phyloP scores from a whole-genome alignment of 2,888 invertebrate genomes.

The Isoperla grammatica region DNA sequence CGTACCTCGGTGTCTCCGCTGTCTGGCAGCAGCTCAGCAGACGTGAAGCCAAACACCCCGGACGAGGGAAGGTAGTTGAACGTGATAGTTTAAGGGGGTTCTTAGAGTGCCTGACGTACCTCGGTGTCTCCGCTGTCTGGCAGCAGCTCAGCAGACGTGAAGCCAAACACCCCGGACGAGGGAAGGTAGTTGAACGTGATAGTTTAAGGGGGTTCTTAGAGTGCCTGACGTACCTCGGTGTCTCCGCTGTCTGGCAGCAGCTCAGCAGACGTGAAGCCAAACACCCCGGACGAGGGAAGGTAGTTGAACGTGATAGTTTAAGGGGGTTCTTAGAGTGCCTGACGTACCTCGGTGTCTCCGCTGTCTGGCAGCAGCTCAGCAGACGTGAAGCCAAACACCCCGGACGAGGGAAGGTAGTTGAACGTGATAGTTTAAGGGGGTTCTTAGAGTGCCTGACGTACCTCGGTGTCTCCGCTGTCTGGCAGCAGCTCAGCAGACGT shows the following conservation, averaged over 20 bases:
- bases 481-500: slow-evolving; percentile 56
- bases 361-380: slow-evolving; percentile 59
- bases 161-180: slow-evolving; percentile 70
- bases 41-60: slow-evolving; percentile 62
- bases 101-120: too few species aligned
- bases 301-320: too few species aligned
- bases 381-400: slow-evolving; percentile 62
- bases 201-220: too few species aligned
- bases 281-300: slow-evolving; percentile 73
- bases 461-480: slow-evolving; percentile 57
- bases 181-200: too few species aligned
- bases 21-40: slow-evolving; percentile 56
- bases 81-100: too few species aligned
- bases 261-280: slow-evolving; percentile 60
- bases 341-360: slow-evolving; percentile 54
- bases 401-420: slow-evolving; percentile 77
- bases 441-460: too few species aligned
- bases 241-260: slow-evolving; percentile 57
- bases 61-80: slow-evolving; percentile 81
- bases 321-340: too few species aligned
- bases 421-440: too few species aligned
- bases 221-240: too few species aligned
- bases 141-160: slow-evolving; percentile 56
- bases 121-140: slow-evolving; percentile 59
- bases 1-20: slow-evolving; percentile 58